Evolutionary conservation across 2,113 vertebrate species (phyloP).

Genomic region (Semnornis frantzii): DNA sequence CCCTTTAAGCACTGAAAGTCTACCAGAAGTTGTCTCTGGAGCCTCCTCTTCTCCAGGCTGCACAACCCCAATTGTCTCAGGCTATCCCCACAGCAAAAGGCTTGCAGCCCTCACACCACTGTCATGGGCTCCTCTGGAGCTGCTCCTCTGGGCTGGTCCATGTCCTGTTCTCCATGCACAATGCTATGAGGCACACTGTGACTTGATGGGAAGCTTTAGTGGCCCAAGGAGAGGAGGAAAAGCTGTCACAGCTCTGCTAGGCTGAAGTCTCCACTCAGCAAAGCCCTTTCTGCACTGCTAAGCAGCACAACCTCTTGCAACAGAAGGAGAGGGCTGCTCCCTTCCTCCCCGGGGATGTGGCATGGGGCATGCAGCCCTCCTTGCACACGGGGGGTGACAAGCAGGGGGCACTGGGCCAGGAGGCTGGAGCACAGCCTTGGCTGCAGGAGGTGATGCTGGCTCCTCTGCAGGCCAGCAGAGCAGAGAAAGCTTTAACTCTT

Average conservation of each 20-base stretch:
- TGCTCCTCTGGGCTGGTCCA: too few relatives aligned
- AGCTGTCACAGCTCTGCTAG: accelerated
- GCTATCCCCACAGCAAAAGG: too few relatives aligned
- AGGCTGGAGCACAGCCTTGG: not conserved
- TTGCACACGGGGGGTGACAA: accelerated
- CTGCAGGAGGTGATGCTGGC: not conserved
- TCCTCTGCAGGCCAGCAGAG: not conserved
- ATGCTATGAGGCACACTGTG: accelerated
- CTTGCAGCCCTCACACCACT: too few relatives aligned
- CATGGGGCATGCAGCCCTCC: not conserved
- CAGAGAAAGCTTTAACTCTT: not conserved
- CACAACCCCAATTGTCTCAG: too few relatives aligned
- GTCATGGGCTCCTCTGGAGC: too few relatives aligned
- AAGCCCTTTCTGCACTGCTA: not conserved
- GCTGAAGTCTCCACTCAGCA: not conserved
- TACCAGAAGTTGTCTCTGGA: too few relatives aligned
- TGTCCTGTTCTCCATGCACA: too few relatives aligned
- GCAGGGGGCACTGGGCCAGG: not conserved
- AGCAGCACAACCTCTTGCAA: not conserved
- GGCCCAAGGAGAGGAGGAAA: not conserved
- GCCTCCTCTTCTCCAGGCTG: too few relatives aligned
- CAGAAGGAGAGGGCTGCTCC: not conserved
- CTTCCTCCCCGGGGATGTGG: not conserved
- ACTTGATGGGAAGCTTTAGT: not conserved
- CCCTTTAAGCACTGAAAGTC: too few relatives aligned